phyloP scores from a whole-genome alignment of 2,888 invertebrate genomes.

The Drosophila kanekoi region DNA sequence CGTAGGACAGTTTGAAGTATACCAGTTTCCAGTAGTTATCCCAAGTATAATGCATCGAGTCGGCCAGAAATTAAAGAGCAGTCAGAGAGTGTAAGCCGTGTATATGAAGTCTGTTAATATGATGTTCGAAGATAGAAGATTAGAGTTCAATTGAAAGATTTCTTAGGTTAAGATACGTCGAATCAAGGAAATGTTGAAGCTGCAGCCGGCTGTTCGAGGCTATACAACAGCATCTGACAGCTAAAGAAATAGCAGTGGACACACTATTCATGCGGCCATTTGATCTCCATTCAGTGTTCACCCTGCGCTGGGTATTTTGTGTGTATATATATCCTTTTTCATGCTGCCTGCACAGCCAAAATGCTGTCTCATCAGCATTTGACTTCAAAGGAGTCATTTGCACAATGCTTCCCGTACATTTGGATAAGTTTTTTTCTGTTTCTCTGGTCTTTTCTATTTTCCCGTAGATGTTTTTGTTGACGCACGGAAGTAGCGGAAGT shows the following conservation, averaged over 20 bases:
- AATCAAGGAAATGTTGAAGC: constrained; percentile 1
- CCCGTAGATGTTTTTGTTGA: constrained; percentile 26
- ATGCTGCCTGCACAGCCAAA: constrained; percentile 69
- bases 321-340: constrained; percentile 44
- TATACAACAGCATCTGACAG: constrained; percentile 23
- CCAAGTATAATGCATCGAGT: neutral
- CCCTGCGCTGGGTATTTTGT: constrained; percentile 26
- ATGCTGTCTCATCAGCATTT: constrained; percentile 77
- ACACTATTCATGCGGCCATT: constrained; percentile 38
- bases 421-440: constrained; percentile 12
- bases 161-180: neutral
- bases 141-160: constrained; percentile 2
- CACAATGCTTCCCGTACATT: constrained; percentile 55
- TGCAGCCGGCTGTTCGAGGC: neutral
- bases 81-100: neutral
- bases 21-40: too few relatives aligned
- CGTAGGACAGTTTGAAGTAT: too few relatives aligned
- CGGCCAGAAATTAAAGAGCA: neutral
- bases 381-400: constrained; percentile 78
- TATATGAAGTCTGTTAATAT: constrained; percentile 8
- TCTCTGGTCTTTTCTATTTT: constrained; percentile 9
- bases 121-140: constrained; percentile 6
- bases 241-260: constrained; percentile 29
- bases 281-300: constrained; percentile 34
- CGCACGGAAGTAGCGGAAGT: constrained; percentile 71